Evolutionary conservation across 2,797 vertebrate genomes (phyloP), one percentile per base, ranked within the genome.

Genomic region (Phoxinus dragarum): DNA sequence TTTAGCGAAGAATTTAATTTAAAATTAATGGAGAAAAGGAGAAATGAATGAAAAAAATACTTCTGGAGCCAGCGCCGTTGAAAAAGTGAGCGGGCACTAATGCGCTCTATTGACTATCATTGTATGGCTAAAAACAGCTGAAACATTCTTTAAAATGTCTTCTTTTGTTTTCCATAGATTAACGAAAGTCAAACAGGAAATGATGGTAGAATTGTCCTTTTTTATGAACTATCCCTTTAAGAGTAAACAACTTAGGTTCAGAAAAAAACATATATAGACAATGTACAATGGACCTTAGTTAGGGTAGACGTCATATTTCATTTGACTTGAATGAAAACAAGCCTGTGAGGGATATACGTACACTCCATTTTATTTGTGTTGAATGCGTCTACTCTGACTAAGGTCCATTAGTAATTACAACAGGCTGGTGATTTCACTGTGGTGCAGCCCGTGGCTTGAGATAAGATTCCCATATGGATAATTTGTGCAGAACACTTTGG

Each of bases 401-500:
- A 83, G 21, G 16, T 72, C 68, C 47, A 69, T 54, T 27, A 38
- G 64, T 7, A 68, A 69, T 69, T 54, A 52, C 49, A 72, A 72
- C 14, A 44, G 54, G 42, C 71, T 66, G 76, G n/a, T 31, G 78
- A 49, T 19, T 66, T 83, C 59, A 47, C 54, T 82, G 49, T 17
- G 14, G 34, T 54, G 27, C 14, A 36, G 80, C 71, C 14, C 19
- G 16, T 66, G 44, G 34, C 9, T 56, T 68, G 49, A 84, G 66
- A 68, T 81, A 54, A 52, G 47, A 68, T 56, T 69, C 40, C 40
- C 42, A 52, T 19, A n/a, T 40, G 31, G 56, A 75, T 67, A 56
- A n/a, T 84, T 69, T 49, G 44, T 27, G 36, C 17, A n/a, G 19
- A 76, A 84, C 82, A 56, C 42, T 77, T 85, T 54, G 81, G 81